phyloP scores from a whole-genome alignment of 2,113 vertebrate species.

The Amphiprion ocellaris region DNA sequence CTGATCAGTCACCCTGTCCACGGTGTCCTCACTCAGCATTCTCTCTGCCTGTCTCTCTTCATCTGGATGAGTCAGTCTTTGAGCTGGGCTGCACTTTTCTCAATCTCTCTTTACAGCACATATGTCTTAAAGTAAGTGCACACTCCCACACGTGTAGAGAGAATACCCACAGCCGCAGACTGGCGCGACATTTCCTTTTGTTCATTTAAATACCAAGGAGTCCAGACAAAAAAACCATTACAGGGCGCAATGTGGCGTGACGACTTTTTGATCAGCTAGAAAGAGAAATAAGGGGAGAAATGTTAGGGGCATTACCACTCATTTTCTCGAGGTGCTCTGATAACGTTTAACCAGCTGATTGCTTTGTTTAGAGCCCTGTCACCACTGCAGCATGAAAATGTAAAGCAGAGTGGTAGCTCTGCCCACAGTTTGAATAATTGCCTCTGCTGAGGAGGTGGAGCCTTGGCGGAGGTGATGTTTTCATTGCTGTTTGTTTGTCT shows the following conservation, averaged over 20 bases:
- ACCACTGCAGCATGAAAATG: not conserved
- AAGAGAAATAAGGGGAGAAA: constrained; percentile 48
- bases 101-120: not conserved
- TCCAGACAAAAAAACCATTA: constrained; percentile 64
- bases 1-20: constrained; percentile 46
- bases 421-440: not conserved
- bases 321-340: constrained; percentile 57
- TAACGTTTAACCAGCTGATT: constrained; percentile 63
- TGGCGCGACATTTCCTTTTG: constrained; percentile 36
- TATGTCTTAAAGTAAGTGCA: not conserved
- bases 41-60: not conserved
- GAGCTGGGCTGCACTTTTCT: not conserved
- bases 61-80: constrained; percentile 47
- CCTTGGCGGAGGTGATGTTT: too few species aligned
- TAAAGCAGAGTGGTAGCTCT: not conserved
- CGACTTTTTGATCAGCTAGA: constrained; percentile 56
- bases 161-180: constrained; percentile 13
- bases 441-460: too few species aligned
- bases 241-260: constrained; percentile 65
- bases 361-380: constrained; percentile 54
- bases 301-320: constrained; percentile 55
- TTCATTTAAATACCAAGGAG: constrained; percentile 66
- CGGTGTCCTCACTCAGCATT: not conserved
- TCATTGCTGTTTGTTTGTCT: too few species aligned
- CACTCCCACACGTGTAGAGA: not conserved